Evolutionary conservation across 2,888 invertebrate genomes (phyloP).

Genomic region (Lepidocyrtoides sp.): DNA sequence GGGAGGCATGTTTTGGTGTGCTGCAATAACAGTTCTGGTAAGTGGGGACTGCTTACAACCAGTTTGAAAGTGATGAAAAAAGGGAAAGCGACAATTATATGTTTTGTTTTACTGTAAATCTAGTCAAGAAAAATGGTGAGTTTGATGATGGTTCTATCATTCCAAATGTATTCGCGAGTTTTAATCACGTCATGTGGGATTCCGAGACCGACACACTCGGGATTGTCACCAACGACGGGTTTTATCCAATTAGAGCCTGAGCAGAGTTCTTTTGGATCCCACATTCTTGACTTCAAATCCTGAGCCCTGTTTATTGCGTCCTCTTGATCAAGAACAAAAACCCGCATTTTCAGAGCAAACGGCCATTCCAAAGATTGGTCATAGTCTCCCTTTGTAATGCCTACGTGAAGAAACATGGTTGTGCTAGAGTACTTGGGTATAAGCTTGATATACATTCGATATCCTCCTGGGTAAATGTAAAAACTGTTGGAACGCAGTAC

Average conservation of each 20-base stretch:
- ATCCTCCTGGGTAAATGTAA: constrained; percentile 86
- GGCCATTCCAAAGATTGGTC: constrained; percentile 87
- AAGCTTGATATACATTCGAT: constrained; percentile 87
- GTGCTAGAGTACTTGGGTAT: constrained; percentile 86
- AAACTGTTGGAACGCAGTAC: constrained; percentile 87
- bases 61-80: background rate
- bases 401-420: constrained; percentile 86
- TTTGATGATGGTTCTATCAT: constrained; percentile 88
- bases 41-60: too few relatives aligned
- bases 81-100: background rate
- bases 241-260: constrained; percentile 87
- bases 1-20: too few relatives aligned
- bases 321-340: constrained; percentile 86
- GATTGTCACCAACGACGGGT: constrained; percentile 86
- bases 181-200: constrained; percentile 88
- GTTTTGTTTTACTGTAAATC: too few relatives aligned
- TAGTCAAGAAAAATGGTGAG: constrained; percentile 88
- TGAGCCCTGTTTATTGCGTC: constrained; percentile 71
- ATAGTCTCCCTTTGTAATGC: constrained; percentile 86
- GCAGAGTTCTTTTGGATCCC: constrained; percentile 87
- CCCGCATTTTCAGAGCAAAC: constrained; percentile 86
- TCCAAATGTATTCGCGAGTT: constrained; percentile 87
- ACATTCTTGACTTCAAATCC: constrained; percentile 86
- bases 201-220: constrained; percentile 87
- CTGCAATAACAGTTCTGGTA: too few relatives aligned